Conservation (phyloP, 2,888 invertebrate genomes). For the Leucania comma region DNA sequence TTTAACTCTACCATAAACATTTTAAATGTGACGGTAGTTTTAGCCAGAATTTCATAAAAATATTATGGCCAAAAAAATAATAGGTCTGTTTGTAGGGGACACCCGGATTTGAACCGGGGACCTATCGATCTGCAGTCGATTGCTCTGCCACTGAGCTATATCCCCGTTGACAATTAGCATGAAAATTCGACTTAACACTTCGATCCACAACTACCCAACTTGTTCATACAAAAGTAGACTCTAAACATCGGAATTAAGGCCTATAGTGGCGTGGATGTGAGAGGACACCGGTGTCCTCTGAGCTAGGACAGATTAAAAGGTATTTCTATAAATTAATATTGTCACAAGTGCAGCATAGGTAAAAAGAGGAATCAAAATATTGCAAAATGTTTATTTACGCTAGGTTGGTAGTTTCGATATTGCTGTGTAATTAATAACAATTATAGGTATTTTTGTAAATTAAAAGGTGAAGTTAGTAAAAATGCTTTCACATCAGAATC, state of each 20-base stretch:
- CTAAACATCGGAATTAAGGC: no score
- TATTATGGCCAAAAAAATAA: neutral
- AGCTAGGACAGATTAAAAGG: no score
- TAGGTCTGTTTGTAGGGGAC: constrained; percentile 83
- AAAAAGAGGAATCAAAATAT: neutral
- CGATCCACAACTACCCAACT: no score
- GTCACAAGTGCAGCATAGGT: neutral
- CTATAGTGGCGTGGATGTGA: no score
- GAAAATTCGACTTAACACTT: neutral
- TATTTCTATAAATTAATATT: neutral
- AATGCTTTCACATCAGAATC: neutral
- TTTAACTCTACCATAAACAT: neutral
- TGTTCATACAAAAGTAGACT: no score
- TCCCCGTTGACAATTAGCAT: constrained; percentile 68
- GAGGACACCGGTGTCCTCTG: no score
- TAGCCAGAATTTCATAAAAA: neutral
- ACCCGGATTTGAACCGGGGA: constrained; percentile 89
- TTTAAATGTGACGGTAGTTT: neutral
- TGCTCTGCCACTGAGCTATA: constrained; percentile 89
- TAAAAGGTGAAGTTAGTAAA: neutral
- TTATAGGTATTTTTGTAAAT: no score
- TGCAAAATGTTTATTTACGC: neutral
- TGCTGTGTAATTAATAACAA: neutral
- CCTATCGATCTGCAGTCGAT: constrained; percentile 90
- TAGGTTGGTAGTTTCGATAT: neutral